Evolutionary conservation across 2,797 vertebrate species (phyloP).

Genomic region (Acomys russatus): DNA sequence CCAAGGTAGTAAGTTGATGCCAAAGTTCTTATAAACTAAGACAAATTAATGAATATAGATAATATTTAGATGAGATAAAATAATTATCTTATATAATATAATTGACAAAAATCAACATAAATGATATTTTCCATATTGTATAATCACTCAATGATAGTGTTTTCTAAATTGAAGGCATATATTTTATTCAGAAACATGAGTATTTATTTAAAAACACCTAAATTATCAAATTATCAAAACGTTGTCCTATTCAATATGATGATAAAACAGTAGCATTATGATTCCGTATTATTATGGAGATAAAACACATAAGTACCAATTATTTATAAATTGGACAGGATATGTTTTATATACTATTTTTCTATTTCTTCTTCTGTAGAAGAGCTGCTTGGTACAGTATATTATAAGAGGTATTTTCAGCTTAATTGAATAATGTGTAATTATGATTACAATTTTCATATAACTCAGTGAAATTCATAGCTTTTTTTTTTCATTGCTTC

Average conservation of each 20-base stretch:
- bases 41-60: neutral
- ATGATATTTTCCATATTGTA: neutral
- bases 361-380: neutral
- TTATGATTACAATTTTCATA: neutral
- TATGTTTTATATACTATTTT: neutral
- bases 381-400: neutral
- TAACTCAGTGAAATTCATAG: neutral
- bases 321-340: neutral
- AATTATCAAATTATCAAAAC: neutral
- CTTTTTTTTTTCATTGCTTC: neutral
- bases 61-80: neutral
- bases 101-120: neutral
- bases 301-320: neutral
- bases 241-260: neutral
- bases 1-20: neutral
- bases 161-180: neutral
- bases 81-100: neutral
- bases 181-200: neutral
- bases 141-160: neutral
- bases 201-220: neutral
- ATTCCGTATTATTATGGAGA: neutral
- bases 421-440: neutral
- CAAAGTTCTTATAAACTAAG: neutral
- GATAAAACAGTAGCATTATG: neutral
- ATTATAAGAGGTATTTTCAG: neutral